Evolutionary conservation across 2,888 invertebrate species (phyloP).

Genomic region (Pandemis corylana): DNA sequence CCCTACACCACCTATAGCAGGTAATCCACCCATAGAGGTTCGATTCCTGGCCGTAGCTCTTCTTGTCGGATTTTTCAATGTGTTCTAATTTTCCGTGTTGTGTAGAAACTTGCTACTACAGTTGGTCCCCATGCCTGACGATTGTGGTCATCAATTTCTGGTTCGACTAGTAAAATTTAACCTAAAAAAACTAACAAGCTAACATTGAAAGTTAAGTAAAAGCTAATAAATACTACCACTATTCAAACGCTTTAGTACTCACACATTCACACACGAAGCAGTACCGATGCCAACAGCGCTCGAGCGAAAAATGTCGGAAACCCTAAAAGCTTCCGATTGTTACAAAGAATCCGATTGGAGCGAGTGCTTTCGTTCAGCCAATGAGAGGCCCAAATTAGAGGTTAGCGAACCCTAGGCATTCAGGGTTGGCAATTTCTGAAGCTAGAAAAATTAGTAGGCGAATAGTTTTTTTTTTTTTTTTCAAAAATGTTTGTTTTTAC

Average conservation of each 20-base stretch:
- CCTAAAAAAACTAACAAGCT: neutral
- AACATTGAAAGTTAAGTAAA: neutral
- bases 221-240: neutral
- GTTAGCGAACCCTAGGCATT: neutral
- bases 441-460: neutral
- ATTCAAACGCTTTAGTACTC: conserved; percentile 1
- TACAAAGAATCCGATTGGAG: conserved; percentile 69
- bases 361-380: conserved; percentile 66
- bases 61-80: too few relatives aligned
- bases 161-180: too few relatives aligned
- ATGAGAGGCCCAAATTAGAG: conserved; percentile 52
- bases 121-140: too few relatives aligned
- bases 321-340: conserved; percentile 71
- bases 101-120: too few relatives aligned
- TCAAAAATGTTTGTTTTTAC: too few relatives aligned
- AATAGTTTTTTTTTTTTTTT: too few relatives aligned
- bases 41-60: too few relatives aligned
- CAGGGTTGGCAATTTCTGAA: neutral
- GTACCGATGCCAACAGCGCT: conserved; percentile 47
- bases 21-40: too few relatives aligned
- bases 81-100: too few relatives aligned
- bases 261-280: conserved; percentile 17
- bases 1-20: too few relatives aligned
- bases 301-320: conserved; percentile 62
- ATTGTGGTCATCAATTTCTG: too few relatives aligned